phyloP scores from a whole-genome alignment of 1,140 invertebrate genomes.

The Dreissena polymorpha region DNA sequence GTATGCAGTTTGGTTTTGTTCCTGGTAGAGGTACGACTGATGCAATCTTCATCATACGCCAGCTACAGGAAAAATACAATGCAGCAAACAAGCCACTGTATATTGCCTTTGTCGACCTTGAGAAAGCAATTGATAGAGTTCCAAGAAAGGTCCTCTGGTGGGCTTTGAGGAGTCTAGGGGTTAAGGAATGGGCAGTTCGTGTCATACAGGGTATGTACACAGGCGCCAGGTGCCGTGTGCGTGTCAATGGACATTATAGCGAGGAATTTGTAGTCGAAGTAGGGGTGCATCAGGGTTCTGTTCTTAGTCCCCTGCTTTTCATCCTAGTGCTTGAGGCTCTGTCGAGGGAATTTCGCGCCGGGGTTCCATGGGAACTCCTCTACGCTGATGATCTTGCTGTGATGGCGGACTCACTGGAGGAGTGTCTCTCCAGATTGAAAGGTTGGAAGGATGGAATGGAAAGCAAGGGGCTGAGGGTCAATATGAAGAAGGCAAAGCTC shows the following conservation, averaged over 20 bases:
- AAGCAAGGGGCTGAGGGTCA: constrained; percentile 23
- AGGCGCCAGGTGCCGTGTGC: not conserved
- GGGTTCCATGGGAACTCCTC: constrained; percentile 22
- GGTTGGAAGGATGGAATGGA: constrained; percentile 27
- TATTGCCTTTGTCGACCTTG: constrained; percentile 10
- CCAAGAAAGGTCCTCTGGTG: constrained; percentile 21
- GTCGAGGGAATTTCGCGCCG: not conserved
- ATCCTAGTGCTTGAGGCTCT: constrained; percentile 21
- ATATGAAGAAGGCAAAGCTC: constrained; percentile 19
- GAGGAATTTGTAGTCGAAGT: constrained; percentile 11
- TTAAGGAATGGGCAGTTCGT: constrained; percentile 12
- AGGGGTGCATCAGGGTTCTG: constrained; percentile 32
- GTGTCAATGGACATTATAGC: not conserved
- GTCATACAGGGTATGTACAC: constrained; percentile 37
- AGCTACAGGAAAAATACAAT: too few species aligned
- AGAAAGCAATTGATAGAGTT: constrained; percentile 31
- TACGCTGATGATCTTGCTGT: constrained; percentile 29
- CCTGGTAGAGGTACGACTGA: constrained; percentile 16
- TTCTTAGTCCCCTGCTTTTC: constrained; percentile 33
- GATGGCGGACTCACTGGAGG: not conserved
- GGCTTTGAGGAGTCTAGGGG: constrained; percentile 10
- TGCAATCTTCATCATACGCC: constrained; percentile 3
- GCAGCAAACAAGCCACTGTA: not conserved
- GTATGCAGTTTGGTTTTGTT: constrained; percentile 24
- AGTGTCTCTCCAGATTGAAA: not conserved